A percentile compares a stretch with the other conserved stretches of the same genome.
Evolutionary conservation across 2,113 vertebrate species (phyloP).

Genomic region (Sebastes schlegelii): DNA sequence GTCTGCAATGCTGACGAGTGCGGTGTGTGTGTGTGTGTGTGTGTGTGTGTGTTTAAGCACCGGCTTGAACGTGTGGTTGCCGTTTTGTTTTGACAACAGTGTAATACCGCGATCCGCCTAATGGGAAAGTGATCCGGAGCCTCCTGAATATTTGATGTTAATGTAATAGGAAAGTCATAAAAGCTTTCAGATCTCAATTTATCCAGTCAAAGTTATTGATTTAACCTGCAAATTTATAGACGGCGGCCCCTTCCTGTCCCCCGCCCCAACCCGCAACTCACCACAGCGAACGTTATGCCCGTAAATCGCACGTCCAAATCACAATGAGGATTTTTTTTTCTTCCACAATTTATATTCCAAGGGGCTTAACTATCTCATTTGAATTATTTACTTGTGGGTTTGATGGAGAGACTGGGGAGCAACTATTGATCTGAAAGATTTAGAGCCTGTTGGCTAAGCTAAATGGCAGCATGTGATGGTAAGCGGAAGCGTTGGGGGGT

Average conservation of each 20-base stretch:
- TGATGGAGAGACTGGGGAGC: slow-evolving; percentile 76
- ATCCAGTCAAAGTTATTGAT: slow-evolving; percentile 78
- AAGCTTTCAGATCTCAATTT: slow-evolving; percentile 77
- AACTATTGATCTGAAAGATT: slow-evolving; percentile 82
- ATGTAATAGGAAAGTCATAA: slow-evolving; percentile 77
- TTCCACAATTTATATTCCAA: slow-evolving; percentile 73
- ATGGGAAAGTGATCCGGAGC: slow-evolving; percentile 63
- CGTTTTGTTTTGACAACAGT: slow-evolving; percentile 56
- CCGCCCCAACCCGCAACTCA: slow-evolving; percentile 26
- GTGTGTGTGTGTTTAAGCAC: neutral
- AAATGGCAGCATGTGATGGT: slow-evolving; percentile 68
- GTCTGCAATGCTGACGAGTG: neutral
- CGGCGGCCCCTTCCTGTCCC: slow-evolving; percentile 22
- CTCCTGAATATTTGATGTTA: slow-evolving; percentile 80
- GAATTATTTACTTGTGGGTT: slow-evolving; percentile 83
- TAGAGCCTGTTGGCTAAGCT: slow-evolving; percentile 77
- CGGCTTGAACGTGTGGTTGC: slow-evolving; percentile 21
- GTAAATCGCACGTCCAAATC: slow-evolving; percentile 67
- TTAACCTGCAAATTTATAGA: slow-evolving; percentile 75
- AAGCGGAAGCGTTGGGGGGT: slow-evolving; percentile 58
- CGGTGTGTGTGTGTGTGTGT: neutral
- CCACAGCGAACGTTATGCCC: slow-evolving; percentile 41
- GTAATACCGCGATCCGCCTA: slow-evolving; percentile 47
- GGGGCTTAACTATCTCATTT: slow-evolving; percentile 80
- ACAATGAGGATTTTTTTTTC: slow-evolving; percentile 60